Conservation (phyloP, 2,797 vertebrate species). For the Phylloscopus collybita region DNA sequence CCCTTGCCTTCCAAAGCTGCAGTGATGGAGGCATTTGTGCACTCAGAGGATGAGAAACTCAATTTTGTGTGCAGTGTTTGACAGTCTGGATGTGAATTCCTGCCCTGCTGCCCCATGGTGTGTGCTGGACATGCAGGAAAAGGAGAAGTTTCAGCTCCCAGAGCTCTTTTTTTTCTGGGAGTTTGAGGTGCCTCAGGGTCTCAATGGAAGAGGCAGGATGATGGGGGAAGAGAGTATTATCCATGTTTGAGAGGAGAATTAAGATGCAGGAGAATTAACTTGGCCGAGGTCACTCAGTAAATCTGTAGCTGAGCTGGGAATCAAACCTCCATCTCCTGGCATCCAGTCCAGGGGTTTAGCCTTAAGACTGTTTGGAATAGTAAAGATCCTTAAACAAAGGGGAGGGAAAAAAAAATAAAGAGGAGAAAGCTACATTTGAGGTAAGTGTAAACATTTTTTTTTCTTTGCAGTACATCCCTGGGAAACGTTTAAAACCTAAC, state of each 20-base stretch:
- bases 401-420: not conserved
- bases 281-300: constrained; percentile 6
- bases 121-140: accelerated
- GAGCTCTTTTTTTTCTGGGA: not conserved
- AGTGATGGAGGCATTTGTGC: not conserved
- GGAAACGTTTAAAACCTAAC: not conserved
- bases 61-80: not conserved
- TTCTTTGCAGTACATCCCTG: not conserved
- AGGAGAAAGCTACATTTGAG: not conserved
- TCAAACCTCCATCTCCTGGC: not conserved
- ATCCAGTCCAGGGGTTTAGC: not conserved
- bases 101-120: not conserved
- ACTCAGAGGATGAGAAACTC: not conserved
- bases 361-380: not conserved
- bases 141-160: not conserved
- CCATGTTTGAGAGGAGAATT: not conserved
- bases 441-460: not conserved
- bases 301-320: constrained; percentile 27
- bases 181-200: not conserved
- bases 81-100: not conserved
- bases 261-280: constrained; percentile 15
- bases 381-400: not conserved
- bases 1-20: not conserved
- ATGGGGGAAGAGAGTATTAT: not conserved
- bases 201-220: not conserved